Conservation (phyloP, 2,888 invertebrate species). For the Anticlea derivata region DNA sequence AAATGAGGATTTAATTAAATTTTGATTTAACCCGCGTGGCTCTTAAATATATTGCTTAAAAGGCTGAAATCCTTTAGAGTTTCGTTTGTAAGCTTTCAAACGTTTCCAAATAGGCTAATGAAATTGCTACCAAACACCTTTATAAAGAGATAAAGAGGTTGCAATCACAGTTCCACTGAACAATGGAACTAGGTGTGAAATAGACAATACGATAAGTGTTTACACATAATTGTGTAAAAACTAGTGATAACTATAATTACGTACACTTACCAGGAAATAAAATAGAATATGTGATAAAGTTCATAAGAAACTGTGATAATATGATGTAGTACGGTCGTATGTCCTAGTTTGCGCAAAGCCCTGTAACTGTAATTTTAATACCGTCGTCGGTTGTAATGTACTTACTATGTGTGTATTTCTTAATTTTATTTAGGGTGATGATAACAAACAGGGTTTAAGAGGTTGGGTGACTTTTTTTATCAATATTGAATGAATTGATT, state of each 20-base stretch:
- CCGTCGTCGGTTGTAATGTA: background rate
- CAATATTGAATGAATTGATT: background rate
- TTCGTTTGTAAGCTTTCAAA: too few species aligned
- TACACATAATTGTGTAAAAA: constrained; percentile 13
- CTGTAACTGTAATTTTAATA: constrained; percentile 13
- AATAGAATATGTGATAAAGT: constrained; percentile 12
- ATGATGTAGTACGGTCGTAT: background rate
- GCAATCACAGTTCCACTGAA: constrained; percentile 17
- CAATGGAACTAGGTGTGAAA: constrained; percentile 28
- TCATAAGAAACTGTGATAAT: constrained; percentile 8
- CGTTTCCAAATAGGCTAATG: constrained; percentile 4
- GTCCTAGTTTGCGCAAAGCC: constrained; percentile 17
- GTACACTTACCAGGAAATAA: background rate
- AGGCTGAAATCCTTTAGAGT: constrained; percentile 6
- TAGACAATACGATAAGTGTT: constrained; percentile 24
- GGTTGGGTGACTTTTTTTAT: background rate
- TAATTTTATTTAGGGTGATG: constrained; percentile 10
- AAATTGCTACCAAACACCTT: constrained; percentile 5
- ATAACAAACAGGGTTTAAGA: constrained; percentile 19
- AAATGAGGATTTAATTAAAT: constrained; percentile 9
- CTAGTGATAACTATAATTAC: constrained; percentile 3
- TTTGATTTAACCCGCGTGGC: background rate
- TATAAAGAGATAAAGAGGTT: constrained; percentile 4
- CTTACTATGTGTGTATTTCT: background rate
- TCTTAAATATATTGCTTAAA: constrained; percentile 9